These are phyloP conservation scores for Heterohyrax brucei DNA, from an alignment of 2,797 vertebrate genomes.

Conservation along the genomic window DNA sequence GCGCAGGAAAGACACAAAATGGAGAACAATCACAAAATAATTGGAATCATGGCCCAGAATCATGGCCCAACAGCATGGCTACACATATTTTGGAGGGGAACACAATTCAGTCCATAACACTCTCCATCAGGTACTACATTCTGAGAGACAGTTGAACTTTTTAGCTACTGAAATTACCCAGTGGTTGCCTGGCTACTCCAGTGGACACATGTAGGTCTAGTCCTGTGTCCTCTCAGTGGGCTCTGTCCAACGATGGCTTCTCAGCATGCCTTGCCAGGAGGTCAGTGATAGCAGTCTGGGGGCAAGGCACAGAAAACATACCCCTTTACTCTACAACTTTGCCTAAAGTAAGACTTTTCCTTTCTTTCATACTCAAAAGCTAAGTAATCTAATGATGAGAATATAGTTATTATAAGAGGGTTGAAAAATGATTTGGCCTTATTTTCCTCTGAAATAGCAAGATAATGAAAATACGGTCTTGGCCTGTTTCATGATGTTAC, in stretches of 20 bases:
- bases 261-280: background rate
- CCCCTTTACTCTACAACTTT: background rate
- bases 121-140: background rate
- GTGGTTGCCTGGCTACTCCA: background rate
- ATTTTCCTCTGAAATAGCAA: constrained; percentile 42
- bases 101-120: too few species aligned
- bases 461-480: constrained; percentile 48
- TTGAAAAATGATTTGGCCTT: background rate
- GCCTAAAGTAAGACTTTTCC: background rate
- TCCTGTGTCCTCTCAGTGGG: background rate
- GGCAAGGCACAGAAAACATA: background rate
- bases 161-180: background rate
- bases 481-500: background rate
- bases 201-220: background rate
- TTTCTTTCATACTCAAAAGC: constrained; percentile 63
- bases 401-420: constrained; percentile 37
- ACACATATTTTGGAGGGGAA: too few species aligned
- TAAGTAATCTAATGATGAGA: background rate
- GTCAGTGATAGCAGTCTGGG: background rate
- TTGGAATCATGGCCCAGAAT: too few species aligned
- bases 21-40: too few species aligned
- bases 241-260: background rate
- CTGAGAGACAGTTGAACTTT: background rate
- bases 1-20: too few species aligned
- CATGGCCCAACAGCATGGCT: too few species aligned